A percentile compares a stretch with the other conserved stretches of the same genome.
These are phyloP conservation scores for Coelopa frigida DNA, from an alignment of 1,140 invertebrate species.

Conservation along the genomic window DNA sequence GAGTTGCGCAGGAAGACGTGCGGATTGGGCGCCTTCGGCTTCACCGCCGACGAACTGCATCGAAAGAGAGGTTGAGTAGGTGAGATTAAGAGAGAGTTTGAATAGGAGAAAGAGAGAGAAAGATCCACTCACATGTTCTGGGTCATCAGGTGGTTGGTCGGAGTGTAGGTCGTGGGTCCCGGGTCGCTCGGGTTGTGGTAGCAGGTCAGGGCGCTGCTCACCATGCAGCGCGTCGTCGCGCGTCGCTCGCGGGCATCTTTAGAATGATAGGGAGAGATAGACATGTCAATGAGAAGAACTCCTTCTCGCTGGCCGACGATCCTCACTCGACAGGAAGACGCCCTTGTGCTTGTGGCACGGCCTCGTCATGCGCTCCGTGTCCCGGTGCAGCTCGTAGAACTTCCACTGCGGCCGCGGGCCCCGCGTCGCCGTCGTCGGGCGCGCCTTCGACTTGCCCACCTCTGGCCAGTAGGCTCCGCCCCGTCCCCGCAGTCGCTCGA, in stretches of 20 bases:
- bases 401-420: conserved; percentile 5
- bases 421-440: not conserved
- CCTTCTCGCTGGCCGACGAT: too few relatives aligned
- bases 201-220: conserved; percentile 12
- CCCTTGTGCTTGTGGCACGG: conserved; percentile 28
- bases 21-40: conserved; percentile 18
- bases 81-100: not conserved
- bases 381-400: conserved; percentile 26
- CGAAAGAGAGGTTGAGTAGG: too few relatives aligned
- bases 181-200: conserved; percentile 28
- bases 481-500: conserved; percentile 14
- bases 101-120: not conserved
- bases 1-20: conserved; percentile 25
- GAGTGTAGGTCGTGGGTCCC: conserved; percentile 17
- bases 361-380: conserved; percentile 18
- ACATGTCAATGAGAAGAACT: too few relatives aligned
- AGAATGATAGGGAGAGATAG: too few relatives aligned
- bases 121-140: not conserved
- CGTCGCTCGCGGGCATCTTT: conserved; percentile 32
- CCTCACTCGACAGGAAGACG: conserved; percentile 32
- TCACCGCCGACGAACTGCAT: conserved; percentile 3
- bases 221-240: conserved; percentile 22
- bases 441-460: conserved; percentile 17
- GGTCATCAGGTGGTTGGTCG: not conserved
- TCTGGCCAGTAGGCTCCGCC: conserved; percentile 26